Conservation (phyloP, 2,797 vertebrate species). For the Vireo griseus region DNA sequence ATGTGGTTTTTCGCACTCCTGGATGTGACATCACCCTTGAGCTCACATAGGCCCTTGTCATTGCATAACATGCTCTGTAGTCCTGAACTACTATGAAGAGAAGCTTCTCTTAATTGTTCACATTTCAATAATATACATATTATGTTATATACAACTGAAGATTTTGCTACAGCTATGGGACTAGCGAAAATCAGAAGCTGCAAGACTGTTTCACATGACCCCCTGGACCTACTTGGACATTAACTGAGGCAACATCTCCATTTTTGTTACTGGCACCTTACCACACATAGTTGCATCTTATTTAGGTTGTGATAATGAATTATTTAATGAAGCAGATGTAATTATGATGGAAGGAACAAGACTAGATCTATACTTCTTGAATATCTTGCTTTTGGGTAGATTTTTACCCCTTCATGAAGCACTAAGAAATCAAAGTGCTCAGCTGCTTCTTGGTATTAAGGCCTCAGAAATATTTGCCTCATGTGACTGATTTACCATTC, state of each 20-base stretch:
- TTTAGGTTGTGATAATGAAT: not conserved
- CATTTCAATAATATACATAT: not conserved
- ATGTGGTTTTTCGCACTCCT: not conserved
- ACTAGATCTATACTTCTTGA: not conserved
- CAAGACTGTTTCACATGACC: fast-evolving
- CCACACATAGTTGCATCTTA: not conserved
- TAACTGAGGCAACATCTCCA: not conserved
- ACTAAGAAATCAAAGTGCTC: not conserved
- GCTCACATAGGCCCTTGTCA: not conserved
- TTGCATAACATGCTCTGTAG: not conserved
- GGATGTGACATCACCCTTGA: not conserved
- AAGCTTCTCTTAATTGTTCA: not conserved
- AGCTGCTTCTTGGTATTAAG: not conserved
- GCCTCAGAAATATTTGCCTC: not conserved
- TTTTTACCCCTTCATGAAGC: not conserved
- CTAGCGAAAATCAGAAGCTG: not conserved
- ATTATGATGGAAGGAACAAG: not conserved
- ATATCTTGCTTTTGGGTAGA: not conserved
- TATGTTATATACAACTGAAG: not conserved
- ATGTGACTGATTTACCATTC: not conserved
- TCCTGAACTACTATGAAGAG: not conserved
- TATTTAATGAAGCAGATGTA: not conserved
- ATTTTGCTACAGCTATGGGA: not conserved
- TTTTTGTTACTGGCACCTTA: not conserved
- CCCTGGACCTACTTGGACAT: not conserved